These are phyloP conservation scores for Stenoptilia bipunctidactyla DNA, from an alignment of 2,888 invertebrate genomes.

Conservation along the genomic window DNA sequence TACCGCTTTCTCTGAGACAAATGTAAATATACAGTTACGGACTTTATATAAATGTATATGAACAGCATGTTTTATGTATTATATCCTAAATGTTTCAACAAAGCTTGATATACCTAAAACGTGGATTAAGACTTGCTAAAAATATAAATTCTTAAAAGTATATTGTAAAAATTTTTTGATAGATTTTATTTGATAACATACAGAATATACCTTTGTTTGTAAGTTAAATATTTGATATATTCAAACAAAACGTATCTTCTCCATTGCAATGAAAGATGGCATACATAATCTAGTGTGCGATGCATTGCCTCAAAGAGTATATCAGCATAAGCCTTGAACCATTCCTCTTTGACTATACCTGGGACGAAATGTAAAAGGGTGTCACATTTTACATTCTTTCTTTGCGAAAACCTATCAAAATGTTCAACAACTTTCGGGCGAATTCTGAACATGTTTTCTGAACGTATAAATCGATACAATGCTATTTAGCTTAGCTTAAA, in stretches of 20 bases:
- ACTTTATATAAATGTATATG: conserved; percentile 45
- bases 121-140: too few relatives aligned
- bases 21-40: conserved; percentile 48
- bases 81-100: too few relatives aligned
- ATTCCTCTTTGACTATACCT: conserved; percentile 37
- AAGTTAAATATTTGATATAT: conserved; percentile 1
- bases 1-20: conserved; percentile 42
- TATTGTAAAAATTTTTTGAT: too few relatives aligned
- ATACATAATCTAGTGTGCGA: conserved; percentile 33
- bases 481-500: too few relatives aligned
- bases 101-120: too few relatives aligned
- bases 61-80: too few relatives aligned
- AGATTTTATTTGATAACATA: too few relatives aligned
- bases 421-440: neutral
- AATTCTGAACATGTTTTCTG: too few relatives aligned
- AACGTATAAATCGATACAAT: too few relatives aligned
- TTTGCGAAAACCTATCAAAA: conserved; percentile 16
- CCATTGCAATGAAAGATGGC: conserved; percentile 26
- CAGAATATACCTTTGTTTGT: too few relatives aligned
- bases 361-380: conserved; percentile 30
- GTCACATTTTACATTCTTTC: conserved; percentile 40
- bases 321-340: conserved; percentile 39
- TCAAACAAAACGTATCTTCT: conserved; percentile 26
- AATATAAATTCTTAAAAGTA: too few relatives aligned
- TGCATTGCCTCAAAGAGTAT: conserved; percentile 43